These are phyloP conservation scores for Spondyliosoma cantharus DNA, from an alignment of 2,797 vertebrate species.

Conservation along the genomic window DNA sequence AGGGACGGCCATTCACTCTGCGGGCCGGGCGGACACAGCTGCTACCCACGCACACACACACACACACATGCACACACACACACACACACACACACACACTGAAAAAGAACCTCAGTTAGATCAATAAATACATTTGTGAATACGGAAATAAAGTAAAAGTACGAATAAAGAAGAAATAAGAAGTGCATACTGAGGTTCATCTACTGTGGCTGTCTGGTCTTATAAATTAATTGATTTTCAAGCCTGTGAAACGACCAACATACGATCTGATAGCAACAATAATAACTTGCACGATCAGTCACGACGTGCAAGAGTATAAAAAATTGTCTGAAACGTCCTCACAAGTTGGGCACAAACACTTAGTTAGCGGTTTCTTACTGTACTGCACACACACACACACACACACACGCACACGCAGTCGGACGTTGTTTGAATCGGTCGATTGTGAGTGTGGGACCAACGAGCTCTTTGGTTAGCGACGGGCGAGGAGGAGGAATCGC, in stretches of 20 bases:
- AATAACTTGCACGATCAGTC: slow-evolving; percentile 6
- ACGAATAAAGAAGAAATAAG: not conserved
- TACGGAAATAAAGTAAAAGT: too few relatives aligned
- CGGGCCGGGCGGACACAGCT: slow-evolving; percentile 68
- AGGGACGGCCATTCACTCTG: slow-evolving; percentile 61
- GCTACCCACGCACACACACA: slow-evolving; percentile 38
- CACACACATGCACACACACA: slow-evolving; percentile 15
- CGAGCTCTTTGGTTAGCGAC: slow-evolving; percentile 17
- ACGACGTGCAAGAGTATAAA: not conserved
- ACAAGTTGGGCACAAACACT: not conserved
- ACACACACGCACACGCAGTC: slow-evolving; percentile 14
- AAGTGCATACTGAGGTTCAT: not conserved
- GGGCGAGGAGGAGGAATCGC: slow-evolving; percentile 20
- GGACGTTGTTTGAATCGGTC: slow-evolving; percentile 17
- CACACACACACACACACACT: not conserved
- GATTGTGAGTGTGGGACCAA: slow-evolving; percentile 29
- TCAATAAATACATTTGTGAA: not conserved
- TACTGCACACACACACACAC: slow-evolving; percentile 16
- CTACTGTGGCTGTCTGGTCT: not conserved
- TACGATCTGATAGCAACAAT: too few relatives aligned
- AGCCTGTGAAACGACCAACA: not conserved
- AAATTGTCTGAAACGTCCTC: not conserved
- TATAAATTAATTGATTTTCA: not conserved
- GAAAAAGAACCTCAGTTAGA: too few relatives aligned
- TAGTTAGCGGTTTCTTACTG: not conserved